Evolutionary conservation across 53 echinoderm and acorn worm species (phyloP).

Genomic region (Apostichopus leukothele): DNA sequence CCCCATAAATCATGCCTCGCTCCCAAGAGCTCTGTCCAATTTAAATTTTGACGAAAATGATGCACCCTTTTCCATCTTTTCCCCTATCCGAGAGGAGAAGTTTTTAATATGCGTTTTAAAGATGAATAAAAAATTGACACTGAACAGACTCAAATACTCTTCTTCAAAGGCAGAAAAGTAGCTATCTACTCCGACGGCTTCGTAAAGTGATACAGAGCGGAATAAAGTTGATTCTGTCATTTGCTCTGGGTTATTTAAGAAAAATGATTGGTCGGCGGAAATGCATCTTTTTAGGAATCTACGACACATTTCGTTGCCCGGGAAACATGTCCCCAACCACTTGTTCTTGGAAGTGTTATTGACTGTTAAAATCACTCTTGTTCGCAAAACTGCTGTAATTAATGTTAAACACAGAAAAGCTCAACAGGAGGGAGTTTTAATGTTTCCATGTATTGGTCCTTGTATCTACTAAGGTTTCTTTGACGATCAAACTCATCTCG

Average conservation of each 20-base stretch:
- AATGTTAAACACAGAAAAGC: not conserved
- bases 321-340: not conserved
- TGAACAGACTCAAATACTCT: constrained; percentile 4
- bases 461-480: too few species aligned
- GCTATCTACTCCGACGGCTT: too few species aligned
- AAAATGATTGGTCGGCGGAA: not conserved
- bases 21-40: constrained; percentile 32
- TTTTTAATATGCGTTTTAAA: constrained; percentile 39
- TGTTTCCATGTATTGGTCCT: not conserved
- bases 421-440: not conserved
- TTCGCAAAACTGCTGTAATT: not conserved
- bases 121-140: constrained; percentile 21
- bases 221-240: not conserved
- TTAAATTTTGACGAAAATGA: constrained; percentile 45
- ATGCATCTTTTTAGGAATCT: not conserved
- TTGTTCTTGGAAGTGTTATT: not conserved
- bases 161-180: too few species aligned
- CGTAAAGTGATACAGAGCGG: not conserved
- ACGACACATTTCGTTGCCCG: not conserved
- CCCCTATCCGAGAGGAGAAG: constrained; percentile 10
- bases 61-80: constrained; percentile 23
- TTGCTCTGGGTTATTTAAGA: not conserved
- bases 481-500: not conserved
- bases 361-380: not conserved
- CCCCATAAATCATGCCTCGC: constrained; percentile 39